Base-by-base conservation (phyloP, 1,140 invertebrate species). In the Drosophila kikkawai region DNA sequence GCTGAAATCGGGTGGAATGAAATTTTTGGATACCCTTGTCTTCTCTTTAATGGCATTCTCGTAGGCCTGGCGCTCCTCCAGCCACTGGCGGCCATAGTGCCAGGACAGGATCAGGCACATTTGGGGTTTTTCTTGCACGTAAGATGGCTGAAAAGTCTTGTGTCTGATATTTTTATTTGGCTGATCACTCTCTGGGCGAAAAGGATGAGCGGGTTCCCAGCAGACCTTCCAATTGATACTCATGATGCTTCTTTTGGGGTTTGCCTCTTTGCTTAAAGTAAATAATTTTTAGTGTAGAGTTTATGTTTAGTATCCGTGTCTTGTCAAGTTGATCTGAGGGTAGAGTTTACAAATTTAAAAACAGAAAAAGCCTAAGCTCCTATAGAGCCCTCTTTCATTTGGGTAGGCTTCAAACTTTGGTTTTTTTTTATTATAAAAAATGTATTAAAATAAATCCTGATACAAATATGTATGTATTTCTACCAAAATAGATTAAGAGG, bases 11-110 rank as follows among this genome's bases (percentile, higher is more conserved):
- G 69, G 67, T 7, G 26, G 22, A 36, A 59, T 59, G 0, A 73
- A 71, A 1, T 42, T 68, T 1, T 2, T 8, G 0, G 4, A 1
- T 37, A 7, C 12, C 4, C 4, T 41, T 3, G 11, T 11, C 7
- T 7, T 48, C 8, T 19, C 8, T 7, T 3, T 44, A 0, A 45
- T 59, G n/a, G 11, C 4, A 13, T 29, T 59, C 44, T 36, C 9
- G n/a, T 59, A 29, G 7, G 4, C 9, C 4, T 26, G n/a, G 4
- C 63, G 45, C 63, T 73, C 69, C 13, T 71, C 53, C 19, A 73
- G 29, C 69, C 69, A 73, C 36, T 73, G 67, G 4, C 67, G 67
- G 6, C 69, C 69, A 7, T 73, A 73, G 53, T 73, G 69, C 69
- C 69, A 73, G n/a, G 67, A 71, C 8, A 73, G 7, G 19, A 73